Conservation (phyloP, 2,113 vertebrate genomes). For the Ellobius talpinus region DNA sequence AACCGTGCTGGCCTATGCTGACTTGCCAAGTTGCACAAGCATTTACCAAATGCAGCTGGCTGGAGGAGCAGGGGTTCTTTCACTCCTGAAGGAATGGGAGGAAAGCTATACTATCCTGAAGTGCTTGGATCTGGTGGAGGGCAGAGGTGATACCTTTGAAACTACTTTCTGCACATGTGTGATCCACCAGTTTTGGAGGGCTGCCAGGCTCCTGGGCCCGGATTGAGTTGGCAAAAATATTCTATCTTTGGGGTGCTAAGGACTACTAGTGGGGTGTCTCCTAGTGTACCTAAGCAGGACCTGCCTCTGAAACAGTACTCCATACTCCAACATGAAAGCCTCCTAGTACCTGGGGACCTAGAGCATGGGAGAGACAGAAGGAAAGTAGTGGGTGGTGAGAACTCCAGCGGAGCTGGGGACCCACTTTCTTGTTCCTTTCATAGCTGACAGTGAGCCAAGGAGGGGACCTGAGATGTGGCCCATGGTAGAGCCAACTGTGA, state of each 20-base stretch:
- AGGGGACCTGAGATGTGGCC: background rate
- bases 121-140: background rate
- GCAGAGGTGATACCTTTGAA: background rate
- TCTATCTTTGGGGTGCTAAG: conserved; percentile 49
- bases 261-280: conserved; percentile 55
- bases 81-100: background rate
- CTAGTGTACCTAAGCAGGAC: conserved; percentile 60
- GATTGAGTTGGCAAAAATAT: accelerated
- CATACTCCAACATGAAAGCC: background rate
- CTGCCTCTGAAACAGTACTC: conserved; percentile 17
- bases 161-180: background rate
- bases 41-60: conserved; percentile 86
- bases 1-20: conserved; percentile 80
- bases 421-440: background rate
- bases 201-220: conserved; percentile 19
- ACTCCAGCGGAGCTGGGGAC: background rate
- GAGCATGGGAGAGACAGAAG: background rate
- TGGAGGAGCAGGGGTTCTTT: conserved; percentile 74
- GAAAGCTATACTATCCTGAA: background rate
- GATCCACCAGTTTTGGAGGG: background rate
- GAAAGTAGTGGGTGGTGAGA: background rate
- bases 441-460: background rate
- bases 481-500: accelerated
- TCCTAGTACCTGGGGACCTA: background rate
- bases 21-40: conserved; percentile 86